Evolutionary conservation across 2,888 invertebrate genomes (phyloP).

Genomic region (Erynnis tages): DNA sequence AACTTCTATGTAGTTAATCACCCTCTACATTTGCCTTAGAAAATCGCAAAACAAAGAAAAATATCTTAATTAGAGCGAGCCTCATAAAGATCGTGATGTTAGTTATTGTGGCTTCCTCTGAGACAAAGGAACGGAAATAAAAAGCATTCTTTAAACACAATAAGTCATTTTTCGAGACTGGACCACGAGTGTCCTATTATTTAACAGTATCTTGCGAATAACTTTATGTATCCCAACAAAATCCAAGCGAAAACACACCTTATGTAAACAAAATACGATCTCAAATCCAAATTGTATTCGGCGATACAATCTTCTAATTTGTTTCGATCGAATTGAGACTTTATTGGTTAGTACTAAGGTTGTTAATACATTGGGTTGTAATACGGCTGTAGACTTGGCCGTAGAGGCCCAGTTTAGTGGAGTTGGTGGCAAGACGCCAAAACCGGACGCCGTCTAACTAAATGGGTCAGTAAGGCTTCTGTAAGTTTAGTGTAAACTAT

Average conservation of each 20-base stretch:
- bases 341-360: neutral
- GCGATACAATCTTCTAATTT: conserved; percentile 2
- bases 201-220: conserved; percentile 24
- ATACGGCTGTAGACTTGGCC: conserved; percentile 11
- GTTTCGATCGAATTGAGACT: neutral
- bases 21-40: neutral
- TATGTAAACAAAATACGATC: neutral
- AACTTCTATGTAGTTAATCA: too few relatives aligned
- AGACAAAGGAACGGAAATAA: conserved; percentile 24
- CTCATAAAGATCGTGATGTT: conserved; percentile 13
- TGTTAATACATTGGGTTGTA: conserved; percentile 1
- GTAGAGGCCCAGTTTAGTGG: conserved; percentile 26
- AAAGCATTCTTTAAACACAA: conserved; percentile 28
- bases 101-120: conserved; percentile 13
- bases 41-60: neutral
- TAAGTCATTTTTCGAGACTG: conserved; percentile 28
- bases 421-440: conserved; percentile 26
- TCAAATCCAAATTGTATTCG: neutral
- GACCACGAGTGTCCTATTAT: conserved; percentile 26
- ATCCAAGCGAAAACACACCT: neutral
- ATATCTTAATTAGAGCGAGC: conserved; percentile 1
- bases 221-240: conserved; percentile 3
- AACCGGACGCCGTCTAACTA: conserved; percentile 23
- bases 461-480: conserved; percentile 24
- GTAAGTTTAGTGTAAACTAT: conserved; percentile 17